phyloP scores from a whole-genome alignment of 1,140 invertebrate genomes.

The Formica selysi region DNA sequence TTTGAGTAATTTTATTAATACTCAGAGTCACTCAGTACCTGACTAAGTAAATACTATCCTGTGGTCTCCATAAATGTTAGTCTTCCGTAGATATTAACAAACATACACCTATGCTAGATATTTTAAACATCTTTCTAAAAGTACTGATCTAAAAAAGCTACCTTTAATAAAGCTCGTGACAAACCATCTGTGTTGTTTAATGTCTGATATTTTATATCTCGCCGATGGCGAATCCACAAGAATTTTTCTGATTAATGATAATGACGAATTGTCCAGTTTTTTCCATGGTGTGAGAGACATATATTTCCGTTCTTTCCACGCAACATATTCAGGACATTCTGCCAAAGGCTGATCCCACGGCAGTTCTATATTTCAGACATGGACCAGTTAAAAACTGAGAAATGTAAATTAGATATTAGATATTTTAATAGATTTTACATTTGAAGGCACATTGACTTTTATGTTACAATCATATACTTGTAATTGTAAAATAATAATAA shows the following conservation, averaged over 20 bases:
- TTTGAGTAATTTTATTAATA: constrained; percentile 85
- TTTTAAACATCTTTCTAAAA: not conserved
- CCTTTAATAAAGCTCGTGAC: constrained; percentile 87
- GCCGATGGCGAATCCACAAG: constrained; percentile 89
- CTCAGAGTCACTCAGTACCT: constrained; percentile 95
- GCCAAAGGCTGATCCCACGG: constrained; percentile 95
- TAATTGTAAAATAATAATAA: not conserved
- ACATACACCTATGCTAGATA: not conserved
- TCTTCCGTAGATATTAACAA: not conserved
- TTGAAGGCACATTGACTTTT: constrained; percentile 41
- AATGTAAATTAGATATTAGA: constrained; percentile 75
- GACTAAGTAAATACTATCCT: constrained; percentile 84
- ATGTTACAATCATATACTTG: not conserved
- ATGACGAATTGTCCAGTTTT: constrained; percentile 92
- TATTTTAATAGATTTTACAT: constrained; percentile 40
- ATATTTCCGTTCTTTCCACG: constrained; percentile 91
- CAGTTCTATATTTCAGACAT: constrained; percentile 90
- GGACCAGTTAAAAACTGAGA: constrained; percentile 80
- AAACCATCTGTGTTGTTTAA: constrained; percentile 93
- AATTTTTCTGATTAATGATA: constrained; percentile 92
- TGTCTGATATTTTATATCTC: constrained; percentile 90
- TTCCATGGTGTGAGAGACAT: constrained; percentile 92
- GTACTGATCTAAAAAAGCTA: constrained; percentile 10
- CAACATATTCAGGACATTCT: constrained; percentile 90
- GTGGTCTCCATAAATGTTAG: not conserved